A percentile compares a stretch with the other conserved stretches of the same genome.
These are phyloP conservation scores for Phasianus colchicus DNA, from an alignment of 2,113 vertebrate genomes.

Conservation along the genomic window DNA sequence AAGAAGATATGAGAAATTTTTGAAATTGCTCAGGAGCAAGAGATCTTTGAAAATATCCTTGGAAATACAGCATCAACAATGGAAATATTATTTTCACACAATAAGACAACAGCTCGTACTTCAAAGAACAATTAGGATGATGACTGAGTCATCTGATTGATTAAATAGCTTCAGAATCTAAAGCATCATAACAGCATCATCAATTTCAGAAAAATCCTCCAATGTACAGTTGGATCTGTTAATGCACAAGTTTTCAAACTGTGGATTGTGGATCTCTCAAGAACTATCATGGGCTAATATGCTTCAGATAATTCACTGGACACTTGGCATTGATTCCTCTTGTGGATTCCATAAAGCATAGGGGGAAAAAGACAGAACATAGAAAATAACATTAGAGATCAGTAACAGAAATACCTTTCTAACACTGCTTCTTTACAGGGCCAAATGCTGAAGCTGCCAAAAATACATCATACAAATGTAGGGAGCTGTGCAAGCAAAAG, in stretches of 20 bases:
- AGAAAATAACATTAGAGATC: slow-evolving; percentile 55
- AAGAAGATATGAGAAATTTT: not conserved
- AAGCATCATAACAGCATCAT: not conserved
- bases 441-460: slow-evolving; percentile 19
- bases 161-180: not conserved
- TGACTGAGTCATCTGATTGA: not conserved
- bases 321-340: slow-evolving; percentile 23
- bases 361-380: slow-evolving; percentile 21
- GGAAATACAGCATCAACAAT: not conserved
- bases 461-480: not conserved
- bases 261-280: not conserved
- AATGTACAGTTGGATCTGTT: not conserved
- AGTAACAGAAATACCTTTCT: slow-evolving; percentile 62
- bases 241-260: slow-evolving; percentile 2
- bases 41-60: not conserved
- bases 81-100: not conserved
- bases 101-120: not conserved
- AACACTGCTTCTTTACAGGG: not conserved
- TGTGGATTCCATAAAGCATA: slow-evolving; percentile 28
- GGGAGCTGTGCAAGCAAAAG: slow-evolving; percentile 4
- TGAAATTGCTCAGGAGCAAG: not conserved
- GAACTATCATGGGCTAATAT: not conserved
- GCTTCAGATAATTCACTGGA: slow-evolving; percentile 34
- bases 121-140: not conserved
- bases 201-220: not conserved